These are phyloP conservation scores for Craterocephalus amniculus DNA, from an alignment of 2,797 vertebrate genomes.

Conservation along the genomic window DNA sequence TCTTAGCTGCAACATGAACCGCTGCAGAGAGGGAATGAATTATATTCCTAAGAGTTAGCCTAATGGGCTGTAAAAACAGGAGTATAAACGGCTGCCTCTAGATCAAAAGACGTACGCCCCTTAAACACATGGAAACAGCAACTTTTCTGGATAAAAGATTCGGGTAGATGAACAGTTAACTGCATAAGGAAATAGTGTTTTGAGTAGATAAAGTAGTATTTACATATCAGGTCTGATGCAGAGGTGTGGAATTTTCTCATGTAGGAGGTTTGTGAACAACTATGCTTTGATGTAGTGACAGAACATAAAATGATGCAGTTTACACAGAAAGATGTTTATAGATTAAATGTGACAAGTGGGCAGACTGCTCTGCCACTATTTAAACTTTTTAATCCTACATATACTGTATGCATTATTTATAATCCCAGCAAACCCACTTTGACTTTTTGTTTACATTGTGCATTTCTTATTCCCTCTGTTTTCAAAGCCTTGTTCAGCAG, in stretches of 20 bases:
- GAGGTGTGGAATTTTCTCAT: no score
- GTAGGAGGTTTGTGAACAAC: no score
- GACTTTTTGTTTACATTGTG: no score
- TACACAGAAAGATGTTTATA: neutral
- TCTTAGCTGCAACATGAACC: conserved; percentile 25
- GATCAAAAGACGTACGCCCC: conserved; percentile 31
- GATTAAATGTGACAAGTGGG: neutral
- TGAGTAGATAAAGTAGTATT: neutral
- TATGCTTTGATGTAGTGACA: no score
- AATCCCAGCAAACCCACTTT: no score
- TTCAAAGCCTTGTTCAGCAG: no score
- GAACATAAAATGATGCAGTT: neutral
- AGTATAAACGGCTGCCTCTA: conserved; percentile 35
- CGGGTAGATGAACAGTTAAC: no score
- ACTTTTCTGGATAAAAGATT: neutral
- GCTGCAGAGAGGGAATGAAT: conserved; percentile 39
- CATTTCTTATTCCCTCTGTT: no score
- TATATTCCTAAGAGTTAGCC: conserved; percentile 31
- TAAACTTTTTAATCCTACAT: no score
- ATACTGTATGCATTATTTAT: no score
- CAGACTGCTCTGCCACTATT: neutral
- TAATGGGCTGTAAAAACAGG: conserved; percentile 49
- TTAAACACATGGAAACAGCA: conserved; percentile 8
- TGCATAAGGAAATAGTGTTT: neutral
- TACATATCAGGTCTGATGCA: neutral